A percentile compares a stretch with the other conserved stretches of the same genome.
Conservation (phyloP, 2,113 vertebrate species). For the Sardina pilchardus region DNA sequence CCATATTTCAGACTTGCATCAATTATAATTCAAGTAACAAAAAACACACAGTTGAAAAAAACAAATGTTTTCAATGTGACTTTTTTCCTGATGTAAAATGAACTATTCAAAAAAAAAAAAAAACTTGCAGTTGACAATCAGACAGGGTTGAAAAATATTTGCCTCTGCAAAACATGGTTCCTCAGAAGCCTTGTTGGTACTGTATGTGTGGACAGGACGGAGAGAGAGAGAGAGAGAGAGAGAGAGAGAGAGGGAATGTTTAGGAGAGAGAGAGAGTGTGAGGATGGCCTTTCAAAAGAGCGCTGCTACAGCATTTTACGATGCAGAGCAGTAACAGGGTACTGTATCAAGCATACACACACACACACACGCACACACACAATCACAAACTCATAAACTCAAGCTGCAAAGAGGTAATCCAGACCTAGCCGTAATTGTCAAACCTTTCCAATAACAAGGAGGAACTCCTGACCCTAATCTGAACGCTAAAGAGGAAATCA, state of each 20-base stretch:
- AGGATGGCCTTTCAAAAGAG: background rate
- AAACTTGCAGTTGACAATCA: background rate
- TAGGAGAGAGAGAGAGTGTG: background rate
- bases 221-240: background rate
- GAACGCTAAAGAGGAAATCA: background rate
- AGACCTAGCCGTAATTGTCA: background rate
- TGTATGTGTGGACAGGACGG: background rate
- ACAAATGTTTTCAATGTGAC: background rate
- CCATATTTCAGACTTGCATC: background rate
- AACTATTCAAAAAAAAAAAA: background rate
- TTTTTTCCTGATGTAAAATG: background rate
- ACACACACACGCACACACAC: background rate
- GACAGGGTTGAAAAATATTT: background rate
- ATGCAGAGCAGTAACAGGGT: background rate
- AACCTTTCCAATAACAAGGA: background rate
- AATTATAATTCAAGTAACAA: conserved; percentile 8
- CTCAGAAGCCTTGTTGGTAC: background rate
- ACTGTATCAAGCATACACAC: background rate
- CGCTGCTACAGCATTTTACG: background rate
- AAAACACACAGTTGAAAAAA: conserved; percentile 4
- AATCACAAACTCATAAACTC: background rate
- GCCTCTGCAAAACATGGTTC: background rate
- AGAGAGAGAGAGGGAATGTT: background rate
- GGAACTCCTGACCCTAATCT: background rate
- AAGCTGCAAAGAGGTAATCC: background rate